Evolutionary conservation across 2,797 vertebrate genomes (phyloP).

Genomic region (Myotis daubentonii): DNA sequence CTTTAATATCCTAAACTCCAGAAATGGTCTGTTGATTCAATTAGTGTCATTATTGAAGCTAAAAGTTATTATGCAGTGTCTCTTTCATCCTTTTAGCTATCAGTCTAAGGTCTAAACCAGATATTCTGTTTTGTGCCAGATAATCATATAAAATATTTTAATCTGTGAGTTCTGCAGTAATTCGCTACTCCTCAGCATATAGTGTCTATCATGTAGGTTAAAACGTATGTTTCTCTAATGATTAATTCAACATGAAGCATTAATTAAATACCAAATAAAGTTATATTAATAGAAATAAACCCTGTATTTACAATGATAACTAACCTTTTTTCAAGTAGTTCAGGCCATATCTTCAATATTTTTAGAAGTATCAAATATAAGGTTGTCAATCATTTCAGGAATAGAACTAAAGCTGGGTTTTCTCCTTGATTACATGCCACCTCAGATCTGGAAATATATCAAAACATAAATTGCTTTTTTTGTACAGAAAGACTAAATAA

Average conservation of each 20-base stretch:
- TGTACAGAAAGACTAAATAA: neutral
- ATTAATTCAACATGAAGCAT: slow-evolving; percentile 12
- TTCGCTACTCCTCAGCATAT: neutral
- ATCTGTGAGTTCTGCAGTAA: neutral
- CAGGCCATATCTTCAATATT: neutral
- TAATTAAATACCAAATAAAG: neutral
- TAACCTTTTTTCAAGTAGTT: neutral
- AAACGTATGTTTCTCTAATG: neutral
- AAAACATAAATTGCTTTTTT: slow-evolving; percentile 14
- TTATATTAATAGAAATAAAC: neutral
- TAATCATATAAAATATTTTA: slow-evolving; percentile 26
- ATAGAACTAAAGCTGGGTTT: neutral
- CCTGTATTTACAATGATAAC: neutral
- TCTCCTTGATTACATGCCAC: slow-evolving; percentile 5
- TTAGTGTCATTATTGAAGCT: neutral
- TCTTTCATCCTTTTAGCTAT: neutral
- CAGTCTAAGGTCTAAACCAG: neutral
- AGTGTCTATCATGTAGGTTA: neutral
- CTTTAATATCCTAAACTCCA: neutral
- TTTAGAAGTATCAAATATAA: neutral
- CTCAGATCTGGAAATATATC: neutral
- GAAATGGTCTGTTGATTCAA: neutral
- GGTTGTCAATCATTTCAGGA: neutral
- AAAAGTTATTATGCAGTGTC: neutral
- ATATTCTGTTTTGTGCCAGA: neutral